These are phyloP conservation scores for Drosophila obscura DNA, from an alignment of 1,140 invertebrate genomes.

Conservation along the genomic window DNA sequence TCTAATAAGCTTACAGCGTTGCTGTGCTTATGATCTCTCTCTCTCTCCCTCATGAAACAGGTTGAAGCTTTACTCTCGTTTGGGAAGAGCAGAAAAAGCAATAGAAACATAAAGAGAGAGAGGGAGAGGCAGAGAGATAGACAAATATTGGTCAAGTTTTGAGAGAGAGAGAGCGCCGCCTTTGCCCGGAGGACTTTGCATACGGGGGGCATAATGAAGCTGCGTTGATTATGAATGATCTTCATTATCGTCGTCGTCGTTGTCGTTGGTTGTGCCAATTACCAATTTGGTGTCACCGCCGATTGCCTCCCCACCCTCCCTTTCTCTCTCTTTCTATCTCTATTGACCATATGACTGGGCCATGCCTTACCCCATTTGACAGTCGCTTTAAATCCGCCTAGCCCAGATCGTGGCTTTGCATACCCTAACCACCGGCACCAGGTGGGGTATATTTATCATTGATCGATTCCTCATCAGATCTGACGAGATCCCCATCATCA, in stretches of 20 bases:
- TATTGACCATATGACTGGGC: too few species aligned
- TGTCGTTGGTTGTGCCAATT: constrained; percentile 53
- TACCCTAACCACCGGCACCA: constrained; percentile 1
- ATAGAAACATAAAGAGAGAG: constrained; percentile 4
- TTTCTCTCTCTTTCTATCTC: neutral
- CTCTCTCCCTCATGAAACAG: constrained; percentile 46
- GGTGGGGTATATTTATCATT: too few species aligned
- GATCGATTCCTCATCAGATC: too few species aligned
- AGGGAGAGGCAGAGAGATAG: constrained; percentile 1
- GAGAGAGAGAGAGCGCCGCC: neutral
- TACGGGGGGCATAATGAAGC: constrained; percentile 38
- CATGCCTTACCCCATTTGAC: constrained; percentile 30
- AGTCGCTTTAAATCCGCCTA: constrained; percentile 54
- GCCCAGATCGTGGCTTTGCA: constrained; percentile 35
- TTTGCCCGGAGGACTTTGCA: constrained; percentile 45
- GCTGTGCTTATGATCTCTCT: neutral
- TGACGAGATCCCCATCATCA: too few species aligned
- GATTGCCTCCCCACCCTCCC: constrained; percentile 19
- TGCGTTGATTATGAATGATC: constrained; percentile 32
- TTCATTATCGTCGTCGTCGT: constrained; percentile 31
- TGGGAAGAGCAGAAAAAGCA: constrained; percentile 12
- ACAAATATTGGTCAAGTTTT: constrained; percentile 72
- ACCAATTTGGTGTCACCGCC: constrained; percentile 65
- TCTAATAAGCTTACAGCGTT: constrained; percentile 24
- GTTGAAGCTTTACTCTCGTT: constrained; percentile 33